Evolutionary conservation across 2,888 invertebrate species (phyloP), one percentile per base, ranked within the genome.

Genomic region (Thereva unica): DNA sequence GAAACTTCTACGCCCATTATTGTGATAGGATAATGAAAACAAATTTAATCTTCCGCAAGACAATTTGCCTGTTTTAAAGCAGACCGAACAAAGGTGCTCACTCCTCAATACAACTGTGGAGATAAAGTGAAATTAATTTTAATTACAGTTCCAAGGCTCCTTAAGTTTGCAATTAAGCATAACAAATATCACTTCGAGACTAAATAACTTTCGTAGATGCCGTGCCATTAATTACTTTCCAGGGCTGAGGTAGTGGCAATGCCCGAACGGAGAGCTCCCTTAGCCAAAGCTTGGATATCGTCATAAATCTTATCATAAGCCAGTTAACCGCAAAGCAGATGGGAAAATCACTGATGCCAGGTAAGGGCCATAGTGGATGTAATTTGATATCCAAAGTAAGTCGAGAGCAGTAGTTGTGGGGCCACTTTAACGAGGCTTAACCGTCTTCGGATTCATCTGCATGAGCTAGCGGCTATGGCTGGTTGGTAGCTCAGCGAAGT

Each of bases 111-210:
- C 1, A 23, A 23, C 23, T 23, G 23, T 23, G 23, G 23, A 23
- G 23, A 23, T 23, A 63, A 50, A 38, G 52, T 7, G 34, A 63
- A 49, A 63, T 63, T 63, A 63, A 63, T 63, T 63, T 63, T 53
- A 63, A 63, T 63, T 63, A 63, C 34, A 63, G 12, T 34, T 34
- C 63, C 41, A 8, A 52, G 63, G n/a, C 10, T 40, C 52, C 42
- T 47, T 52, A 53, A 42, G 63, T 63, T 53, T 52, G n/a, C 63
- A 41, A 63, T 63, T 63, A 63, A 63, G 52, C 42, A 63, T 63
- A 63, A 52, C 63, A 63, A 53, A 63, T 63, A 63, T 52, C 63
- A 52, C 41, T 52, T 63, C 52, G 41, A 41, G 42, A 63, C 52
- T 40, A 53, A 52, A 63, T 63, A 50, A 63, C 50, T 63, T 50